Evolutionary conservation across 2,888 invertebrate genomes (phyloP), one percentile per base, ranked within the genome.

Genomic region (Orthonevra nobilis): DNA sequence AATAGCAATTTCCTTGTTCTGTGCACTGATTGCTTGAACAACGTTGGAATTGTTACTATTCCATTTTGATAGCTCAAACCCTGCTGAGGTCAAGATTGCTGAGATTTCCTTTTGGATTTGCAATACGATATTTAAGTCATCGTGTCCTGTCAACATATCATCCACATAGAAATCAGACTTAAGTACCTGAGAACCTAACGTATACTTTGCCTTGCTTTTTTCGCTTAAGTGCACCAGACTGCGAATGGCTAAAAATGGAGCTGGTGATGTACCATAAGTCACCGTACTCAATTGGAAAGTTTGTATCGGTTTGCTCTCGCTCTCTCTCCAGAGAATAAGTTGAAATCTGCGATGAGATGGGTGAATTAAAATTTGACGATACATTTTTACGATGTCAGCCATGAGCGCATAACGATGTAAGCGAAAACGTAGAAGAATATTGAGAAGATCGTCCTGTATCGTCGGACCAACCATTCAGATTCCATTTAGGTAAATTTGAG

Each of bases 111-210:
- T 32, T 3, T 48, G 26, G 9, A 17, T 56, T 12, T 12, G 17
- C 0, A 10, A 9, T 7, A 68, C 12, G 0, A 23, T 9, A 6
- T 74, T 34, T 0, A 74, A 5, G 9, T 52, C 36, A 19, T 75
- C 48, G 9, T 52, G 63, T 17, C 75, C 69, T 12, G 63, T 69
- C 6, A 69, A 10, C 19, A 75, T 9, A 30, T 63, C 73, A 15
- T 64, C 63, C 1, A 74, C 44, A 4, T 44, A 26, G 26, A 44
- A 44, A 9, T 44, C 28, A 7, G 5, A 5, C 9, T 26, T 9
- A 7, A 26, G 5, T 26, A 26, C 26, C 26, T 26, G 26, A 3
- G 26, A 9, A 26, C 26, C 26, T 26, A 26, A 3, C 6, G 1
- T 3, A 42, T 20, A 42, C 10, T 4, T 42, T 0, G n/a, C 3